Conservation (phyloP, 23 tunicate genomes). For the Aplidium turbinatum region DNA sequence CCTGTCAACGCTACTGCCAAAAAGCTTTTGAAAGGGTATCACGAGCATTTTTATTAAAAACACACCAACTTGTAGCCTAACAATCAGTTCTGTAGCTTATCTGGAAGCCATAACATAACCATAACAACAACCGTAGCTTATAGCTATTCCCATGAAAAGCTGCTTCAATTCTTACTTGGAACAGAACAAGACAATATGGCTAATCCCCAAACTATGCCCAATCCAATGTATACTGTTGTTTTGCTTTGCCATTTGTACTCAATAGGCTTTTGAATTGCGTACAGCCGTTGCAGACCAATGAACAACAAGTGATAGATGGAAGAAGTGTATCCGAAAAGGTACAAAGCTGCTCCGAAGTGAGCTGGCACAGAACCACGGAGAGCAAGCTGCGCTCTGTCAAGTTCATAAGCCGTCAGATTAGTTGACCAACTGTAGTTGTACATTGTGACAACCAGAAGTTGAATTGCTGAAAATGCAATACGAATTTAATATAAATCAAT, state of each 20-base stretch:
- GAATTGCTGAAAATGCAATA: slow-evolving; percentile 25
- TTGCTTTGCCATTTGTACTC: neutral
- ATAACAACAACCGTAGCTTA: no score
- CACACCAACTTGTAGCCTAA: no score
- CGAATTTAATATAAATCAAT: no score
- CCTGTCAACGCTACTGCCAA: no score
- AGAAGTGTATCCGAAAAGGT: slow-evolving; percentile 21
- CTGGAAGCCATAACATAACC: no score
- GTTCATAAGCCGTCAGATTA: neutral
- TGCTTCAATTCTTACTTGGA: slow-evolving; percentile 47
- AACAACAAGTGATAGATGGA: slow-evolving; percentile 40
- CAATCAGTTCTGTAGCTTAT: no score
- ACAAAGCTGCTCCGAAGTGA: slow-evolving; percentile 10
- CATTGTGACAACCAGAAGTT: neutral
- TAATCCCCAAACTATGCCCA: slow-evolving; percentile 21
- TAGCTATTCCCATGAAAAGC: no score
- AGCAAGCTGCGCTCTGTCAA: neutral
- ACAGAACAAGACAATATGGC: slow-evolving; percentile 23
- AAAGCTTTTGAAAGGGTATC: no score
- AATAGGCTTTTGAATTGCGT: slow-evolving; percentile 20
- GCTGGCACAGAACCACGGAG: slow-evolving; percentile 5
- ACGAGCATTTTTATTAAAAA: no score
- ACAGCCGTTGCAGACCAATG: slow-evolving; percentile 19
- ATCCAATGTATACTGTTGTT: neutral
- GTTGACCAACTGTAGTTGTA: slow-evolving; percentile 28